Conservation (phyloP, 2,797 vertebrate species). For the Acomys russatus region DNA sequence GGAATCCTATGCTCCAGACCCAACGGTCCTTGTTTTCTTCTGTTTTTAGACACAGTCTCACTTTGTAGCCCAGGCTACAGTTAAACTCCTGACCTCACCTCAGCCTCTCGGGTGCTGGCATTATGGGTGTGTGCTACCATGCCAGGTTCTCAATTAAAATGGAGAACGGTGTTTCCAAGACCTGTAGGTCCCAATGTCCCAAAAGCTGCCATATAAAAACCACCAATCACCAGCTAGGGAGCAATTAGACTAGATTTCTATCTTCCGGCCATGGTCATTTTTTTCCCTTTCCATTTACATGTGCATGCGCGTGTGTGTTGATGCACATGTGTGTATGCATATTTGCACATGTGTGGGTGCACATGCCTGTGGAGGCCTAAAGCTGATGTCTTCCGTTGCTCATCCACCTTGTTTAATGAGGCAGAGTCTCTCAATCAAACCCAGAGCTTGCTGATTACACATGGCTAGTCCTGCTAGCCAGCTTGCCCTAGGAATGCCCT, state of each 20-base stretch:
- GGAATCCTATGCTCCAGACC: background rate
- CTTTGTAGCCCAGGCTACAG: background rate
- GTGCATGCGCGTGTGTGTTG: background rate
- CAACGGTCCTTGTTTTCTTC: background rate
- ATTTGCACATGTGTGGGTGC: background rate
- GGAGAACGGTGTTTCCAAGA: background rate
- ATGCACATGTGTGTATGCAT: background rate
- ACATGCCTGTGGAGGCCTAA: background rate
- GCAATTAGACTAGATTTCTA: constrained; percentile 9
- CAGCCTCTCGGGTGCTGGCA: background rate
- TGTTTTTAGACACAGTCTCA: background rate
- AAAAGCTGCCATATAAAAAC: background rate
- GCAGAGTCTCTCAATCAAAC: background rate
- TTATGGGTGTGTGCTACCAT: background rate
- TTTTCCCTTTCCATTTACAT: background rate
- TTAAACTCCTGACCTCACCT: background rate
- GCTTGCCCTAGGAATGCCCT: background rate
- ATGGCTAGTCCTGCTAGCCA: background rate
- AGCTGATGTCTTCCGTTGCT: background rate
- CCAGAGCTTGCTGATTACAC: background rate
- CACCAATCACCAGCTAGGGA: background rate
- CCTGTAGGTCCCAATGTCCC: background rate
- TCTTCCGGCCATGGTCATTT: background rate
- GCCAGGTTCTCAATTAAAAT: background rate
- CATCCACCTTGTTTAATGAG: background rate